Conservation (phyloP, 2,888 invertebrate species). For the Leptinotarsa juncta region DNA sequence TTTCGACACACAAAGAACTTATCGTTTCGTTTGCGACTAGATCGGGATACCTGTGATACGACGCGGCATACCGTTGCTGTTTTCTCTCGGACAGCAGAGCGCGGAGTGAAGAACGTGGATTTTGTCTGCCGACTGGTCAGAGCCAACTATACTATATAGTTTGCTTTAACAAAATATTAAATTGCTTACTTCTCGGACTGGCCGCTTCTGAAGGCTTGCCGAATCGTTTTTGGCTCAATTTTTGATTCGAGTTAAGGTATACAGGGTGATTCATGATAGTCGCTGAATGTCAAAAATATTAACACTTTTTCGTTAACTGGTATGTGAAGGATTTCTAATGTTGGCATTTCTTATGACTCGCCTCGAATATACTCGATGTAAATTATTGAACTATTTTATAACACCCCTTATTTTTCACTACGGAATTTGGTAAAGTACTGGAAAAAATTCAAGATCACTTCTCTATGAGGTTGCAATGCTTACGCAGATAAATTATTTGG, state of each 20-base stretch:
- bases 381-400: too few relatives aligned
- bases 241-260: conserved; percentile 2
- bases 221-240: conserved; percentile 13
- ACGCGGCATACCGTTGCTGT: conserved; percentile 28
- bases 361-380: too few relatives aligned
- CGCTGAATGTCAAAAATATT: not conserved
- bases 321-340: too few relatives aligned
- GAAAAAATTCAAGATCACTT: too few relatives aligned
- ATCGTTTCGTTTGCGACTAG: conserved; percentile 22
- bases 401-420: too few relatives aligned
- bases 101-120: conserved; percentile 31
- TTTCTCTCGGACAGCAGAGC: conserved; percentile 29
- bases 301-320: too few relatives aligned
- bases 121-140: conserved; percentile 34
- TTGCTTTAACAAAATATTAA: conserved; percentile 6
- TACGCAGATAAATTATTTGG: too few relatives aligned
- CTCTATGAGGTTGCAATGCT: too few relatives aligned
- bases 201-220: conserved; percentile 10
- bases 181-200: not conserved
- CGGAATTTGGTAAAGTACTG: too few relatives aligned
- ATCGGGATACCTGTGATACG: conserved; percentile 26
- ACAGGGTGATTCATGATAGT: not conserved
- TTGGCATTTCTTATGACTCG: too few relatives aligned
- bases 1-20: conserved; percentile 28
- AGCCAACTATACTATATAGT: conserved; percentile 26